These are phyloP conservation scores for Ochropacha duplaris DNA, from an alignment of 2,888 invertebrate genomes.

Conservation along the genomic window DNA sequence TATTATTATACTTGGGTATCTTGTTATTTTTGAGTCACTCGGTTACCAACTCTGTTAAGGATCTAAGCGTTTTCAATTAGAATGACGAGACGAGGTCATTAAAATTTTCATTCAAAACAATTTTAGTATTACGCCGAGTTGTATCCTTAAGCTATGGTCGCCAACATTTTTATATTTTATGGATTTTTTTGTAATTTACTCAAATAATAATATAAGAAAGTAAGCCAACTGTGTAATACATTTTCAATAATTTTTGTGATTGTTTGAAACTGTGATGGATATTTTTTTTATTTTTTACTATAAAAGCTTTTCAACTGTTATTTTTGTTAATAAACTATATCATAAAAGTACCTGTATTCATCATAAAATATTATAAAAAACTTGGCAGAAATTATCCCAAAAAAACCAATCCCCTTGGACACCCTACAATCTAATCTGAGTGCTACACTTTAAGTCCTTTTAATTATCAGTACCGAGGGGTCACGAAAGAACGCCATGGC, in stretches of 20 bases:
- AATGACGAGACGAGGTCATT: constrained; percentile 61
- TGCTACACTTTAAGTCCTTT: constrained; percentile 61
- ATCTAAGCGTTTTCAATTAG: constrained; percentile 71
- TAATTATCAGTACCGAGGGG: constrained; percentile 57
- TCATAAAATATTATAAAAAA: neutral
- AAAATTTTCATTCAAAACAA: constrained; percentile 79
- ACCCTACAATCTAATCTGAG: constrained; percentile 50
- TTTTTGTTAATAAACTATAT: too few species aligned
- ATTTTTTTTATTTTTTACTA: too few species aligned
- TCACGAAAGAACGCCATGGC: constrained; percentile 43
- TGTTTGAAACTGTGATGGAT: too few species aligned
- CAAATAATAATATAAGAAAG: too few species aligned
- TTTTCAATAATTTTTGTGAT: too few species aligned
- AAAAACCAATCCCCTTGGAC: constrained; percentile 9
- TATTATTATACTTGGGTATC: neutral
- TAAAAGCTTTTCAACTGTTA: too few species aligned
- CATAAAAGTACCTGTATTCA: too few species aligned
- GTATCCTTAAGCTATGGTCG: constrained; percentile 36
- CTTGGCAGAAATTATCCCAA: neutral
- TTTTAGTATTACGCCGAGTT: constrained; percentile 62
- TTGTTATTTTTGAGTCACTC: constrained; percentile 18
- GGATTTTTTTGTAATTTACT: neutral
- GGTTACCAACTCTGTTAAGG: constrained; percentile 33
- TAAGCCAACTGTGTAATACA: too few species aligned
- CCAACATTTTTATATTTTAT: constrained; percentile 25